Evolutionary conservation across 2,113 vertebrate species (phyloP), one percentile per base, ranked within the genome.

Genomic region (Tragelaphus strepsiceros): DNA sequence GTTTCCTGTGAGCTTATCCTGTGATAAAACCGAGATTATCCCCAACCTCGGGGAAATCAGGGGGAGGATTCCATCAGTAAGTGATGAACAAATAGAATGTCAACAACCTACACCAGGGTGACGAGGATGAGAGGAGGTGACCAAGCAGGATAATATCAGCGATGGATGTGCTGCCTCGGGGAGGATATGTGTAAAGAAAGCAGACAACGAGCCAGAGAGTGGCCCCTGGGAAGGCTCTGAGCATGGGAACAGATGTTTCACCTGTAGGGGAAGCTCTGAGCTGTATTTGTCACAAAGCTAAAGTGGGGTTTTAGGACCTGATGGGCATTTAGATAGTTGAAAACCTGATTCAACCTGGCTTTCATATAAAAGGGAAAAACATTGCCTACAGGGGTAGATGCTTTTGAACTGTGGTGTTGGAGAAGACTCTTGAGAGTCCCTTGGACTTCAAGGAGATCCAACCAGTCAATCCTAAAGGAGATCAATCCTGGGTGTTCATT

Each of bases 91-190:
- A 17, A 39, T 7, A 92, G 81, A n/a, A 21, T 26, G 21, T 62
- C 28, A n/a, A 56, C 12, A 39, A 21, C 19, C 7, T 5, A 30
- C 30, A 11, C 13, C n/a, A 39, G 49, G 2, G n/a, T n/a, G 6
- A 13, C 1, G 0, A 3, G 8, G 53, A 71, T 24, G 8, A 46
- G 54, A 54, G n/a, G 24, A 19, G 12, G 58, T n/a, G n/a, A 15
- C 19, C 26, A 1, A 46, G 61, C 51, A 26, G 15, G 28, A 84
- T 17, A 46, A 17, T n/a, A 26, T 32, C 81, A 43, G 87, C 1
- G 4, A 17, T 0, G 10, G 10, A 43, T 28, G 7, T 86, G 22
- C 53, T 59, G 10, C 39, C 39, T 58, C 5, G 0, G 13, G 32
- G n/a, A 49, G 51, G 56, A 35, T 11, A 26, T 24, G 21, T 74